Evolutionary conservation across 2,888 invertebrate species (phyloP).

Genomic region (Argyresthia albistria): DNA sequence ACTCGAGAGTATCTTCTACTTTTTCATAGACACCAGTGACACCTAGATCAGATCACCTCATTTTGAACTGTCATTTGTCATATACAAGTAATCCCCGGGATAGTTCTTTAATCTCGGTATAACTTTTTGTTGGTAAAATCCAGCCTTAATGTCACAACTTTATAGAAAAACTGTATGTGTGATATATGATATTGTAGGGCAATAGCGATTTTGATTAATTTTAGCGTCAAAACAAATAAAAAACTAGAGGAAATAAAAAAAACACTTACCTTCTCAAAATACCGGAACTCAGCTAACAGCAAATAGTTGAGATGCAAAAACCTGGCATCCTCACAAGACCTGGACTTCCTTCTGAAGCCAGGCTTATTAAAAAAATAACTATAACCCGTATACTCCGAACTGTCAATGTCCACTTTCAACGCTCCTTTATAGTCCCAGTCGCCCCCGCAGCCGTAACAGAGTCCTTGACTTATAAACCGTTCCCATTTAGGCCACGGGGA

Average conservation of each 20-base stretch:
- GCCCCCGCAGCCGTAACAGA: constrained; percentile 59
- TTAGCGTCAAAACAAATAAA: no score
- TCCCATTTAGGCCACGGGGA: constrained; percentile 28
- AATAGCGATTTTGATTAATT: no score
- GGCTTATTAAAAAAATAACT: constrained; percentile 51
- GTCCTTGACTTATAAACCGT: constrained; percentile 47
- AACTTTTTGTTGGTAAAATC: no score
- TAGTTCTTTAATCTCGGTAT: no score
- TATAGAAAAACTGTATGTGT: no score
- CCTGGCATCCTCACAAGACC: constrained; percentile 74
- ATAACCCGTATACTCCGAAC: constrained; percentile 68
- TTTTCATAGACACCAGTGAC: no score
- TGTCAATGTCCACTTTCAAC: constrained; percentile 50
- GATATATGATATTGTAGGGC: no score
- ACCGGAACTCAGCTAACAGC: constrained; percentile 72
- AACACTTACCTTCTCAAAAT: constrained; percentile 77
- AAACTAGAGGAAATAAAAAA: neutral
- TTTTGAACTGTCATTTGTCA: no score
- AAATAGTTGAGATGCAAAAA: constrained; percentile 77
- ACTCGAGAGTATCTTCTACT: no score
- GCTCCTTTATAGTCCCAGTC: constrained; percentile 58
- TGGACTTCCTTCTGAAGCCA: constrained; percentile 46
- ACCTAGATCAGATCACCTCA: no score
- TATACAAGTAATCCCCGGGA: no score
- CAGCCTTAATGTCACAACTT: no score